Conservation (phyloP, 2,888 invertebrate species). For the Drosophila neotestacea region DNA sequence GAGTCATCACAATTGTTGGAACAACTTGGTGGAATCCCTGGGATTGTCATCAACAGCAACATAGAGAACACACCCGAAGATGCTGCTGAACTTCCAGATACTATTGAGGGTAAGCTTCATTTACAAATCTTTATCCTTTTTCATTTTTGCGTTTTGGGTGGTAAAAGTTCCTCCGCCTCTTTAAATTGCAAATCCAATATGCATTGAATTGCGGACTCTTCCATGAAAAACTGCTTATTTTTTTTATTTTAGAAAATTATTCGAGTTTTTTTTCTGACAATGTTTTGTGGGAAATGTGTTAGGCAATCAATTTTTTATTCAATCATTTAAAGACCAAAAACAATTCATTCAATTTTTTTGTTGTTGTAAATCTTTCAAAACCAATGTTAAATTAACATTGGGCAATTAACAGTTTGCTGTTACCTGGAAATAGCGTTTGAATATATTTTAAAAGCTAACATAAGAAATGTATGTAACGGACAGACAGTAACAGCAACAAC, state of each 20-base stretch:
- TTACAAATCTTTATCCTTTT: too few relatives aligned
- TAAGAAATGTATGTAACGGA: too few relatives aligned
- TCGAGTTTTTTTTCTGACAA: slow-evolving; percentile 34
- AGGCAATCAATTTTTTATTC: slow-evolving; percentile 29
- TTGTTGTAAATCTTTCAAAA: neutral
- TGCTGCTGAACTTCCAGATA: slow-evolving; percentile 78
- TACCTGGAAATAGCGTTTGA: neutral
- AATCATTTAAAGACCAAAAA: slow-evolving; percentile 26
- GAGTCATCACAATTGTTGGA: slow-evolving; percentile 18
- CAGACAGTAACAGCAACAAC: too few relatives aligned
- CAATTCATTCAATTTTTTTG: too few relatives aligned
- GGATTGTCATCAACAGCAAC: slow-evolving; percentile 9
- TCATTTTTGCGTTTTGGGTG: neutral
- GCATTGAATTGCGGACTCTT: neutral
- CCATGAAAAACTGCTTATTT: neutral
- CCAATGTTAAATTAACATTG: slow-evolving; percentile 16
- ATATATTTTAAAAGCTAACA: too few relatives aligned
- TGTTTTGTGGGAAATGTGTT: slow-evolving; percentile 29
- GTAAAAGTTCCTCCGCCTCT: neutral
- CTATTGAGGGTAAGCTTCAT: slow-evolving; percentile 75
- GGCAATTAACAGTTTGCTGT: slow-evolving; percentile 4
- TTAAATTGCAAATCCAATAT: neutral
- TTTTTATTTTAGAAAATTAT: slow-evolving; percentile 13
- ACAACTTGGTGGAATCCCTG: slow-evolving; percentile 16
- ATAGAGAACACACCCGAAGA: slow-evolving; percentile 34